Base-by-base conservation (phyloP, 1,140 invertebrate species). In the Pachyrhynchus sulphureomaculatus region DNA sequence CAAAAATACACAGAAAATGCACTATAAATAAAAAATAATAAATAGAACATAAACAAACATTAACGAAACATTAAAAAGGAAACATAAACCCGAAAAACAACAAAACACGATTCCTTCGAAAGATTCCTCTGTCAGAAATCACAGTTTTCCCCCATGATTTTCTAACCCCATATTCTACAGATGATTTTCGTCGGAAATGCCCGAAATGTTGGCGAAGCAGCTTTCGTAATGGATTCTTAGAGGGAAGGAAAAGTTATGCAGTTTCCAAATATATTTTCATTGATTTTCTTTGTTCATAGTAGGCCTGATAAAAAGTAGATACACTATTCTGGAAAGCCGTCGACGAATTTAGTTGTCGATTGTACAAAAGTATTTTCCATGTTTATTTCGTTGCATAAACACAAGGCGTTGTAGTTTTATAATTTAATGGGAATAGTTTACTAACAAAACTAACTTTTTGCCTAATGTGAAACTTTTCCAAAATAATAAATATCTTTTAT, bases 201-300 rank as follows among this genome's bases (percentile, higher is more conserved):
- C 49, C 49, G 49, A 53, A 53, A 37, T 37, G 20, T 39, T 12
- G 12, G 20, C 49, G 49, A 53, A 39, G 33, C 49, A 39, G 49
- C 39, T 53, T 53, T 39, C 49, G 49, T 53, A 53, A 53, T 53
- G 36, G 20, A 53, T 37, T 53, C 39, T 53, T 39, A 15, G 15
- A 23, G n/a, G 32, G 49, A 37, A 21, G 49, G 33, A 53, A 53
- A 53, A n/a, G 33, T 39, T 37, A 20, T 53, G 49, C 36, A 12
- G 12, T 53, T 37, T 23, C 10, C 20, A 13, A 53, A 21, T 37
- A 12, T 3, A 18, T 23, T 37, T 37, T 53, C 34, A 53, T 53
- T n/a, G 49, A 53, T 53, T 53, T 53, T 53, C 49, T 18, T 33
- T 23, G 17, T 33, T 6, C 12, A 49, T n/a, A 33, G 29, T 33